Evolutionary conservation across 2,797 vertebrate genomes (phyloP).

Genomic region (Acanthornis magna): DNA sequence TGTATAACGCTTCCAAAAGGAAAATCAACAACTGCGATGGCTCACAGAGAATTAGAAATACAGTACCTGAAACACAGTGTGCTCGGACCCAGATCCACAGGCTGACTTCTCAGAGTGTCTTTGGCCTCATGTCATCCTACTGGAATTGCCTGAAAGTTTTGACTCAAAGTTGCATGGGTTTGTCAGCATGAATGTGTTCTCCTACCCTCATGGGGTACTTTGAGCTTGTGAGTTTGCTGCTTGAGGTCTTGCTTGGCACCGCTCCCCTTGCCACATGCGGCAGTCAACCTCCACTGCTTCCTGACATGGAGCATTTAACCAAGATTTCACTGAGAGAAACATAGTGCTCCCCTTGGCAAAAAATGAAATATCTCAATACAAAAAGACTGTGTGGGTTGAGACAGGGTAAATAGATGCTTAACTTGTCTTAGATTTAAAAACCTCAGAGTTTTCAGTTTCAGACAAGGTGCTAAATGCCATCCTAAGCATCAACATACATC

Average conservation of each 20-base stretch:
- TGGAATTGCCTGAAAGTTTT: not conserved
- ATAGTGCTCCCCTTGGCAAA: not conserved
- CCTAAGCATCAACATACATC: not conserved
- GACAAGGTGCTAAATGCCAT: not conserved
- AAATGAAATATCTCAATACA: not conserved
- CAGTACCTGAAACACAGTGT: not conserved
- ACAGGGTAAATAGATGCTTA: not conserved
- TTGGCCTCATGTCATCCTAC: not conserved
- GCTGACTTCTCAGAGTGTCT: not conserved
- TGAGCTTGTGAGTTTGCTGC: not conserved
- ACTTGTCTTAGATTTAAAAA: not conserved
- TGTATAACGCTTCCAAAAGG: not conserved
- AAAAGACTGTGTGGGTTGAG: not conserved
- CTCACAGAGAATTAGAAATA: not conserved
- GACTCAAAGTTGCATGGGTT: not conserved
- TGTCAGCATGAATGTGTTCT: rapidly evolving
- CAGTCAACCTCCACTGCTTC: not conserved
- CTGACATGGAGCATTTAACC: not conserved
- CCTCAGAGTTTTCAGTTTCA: rapidly evolving
- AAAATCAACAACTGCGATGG: not conserved
- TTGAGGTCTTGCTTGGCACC: not conserved
- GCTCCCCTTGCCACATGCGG: not conserved
- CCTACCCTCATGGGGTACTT: rapidly evolving
- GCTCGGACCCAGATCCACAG: not conserved
- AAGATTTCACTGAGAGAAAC: not conserved